Base-by-base conservation (phyloP, 2,888 invertebrate species). In the Labia minor region DNA sequence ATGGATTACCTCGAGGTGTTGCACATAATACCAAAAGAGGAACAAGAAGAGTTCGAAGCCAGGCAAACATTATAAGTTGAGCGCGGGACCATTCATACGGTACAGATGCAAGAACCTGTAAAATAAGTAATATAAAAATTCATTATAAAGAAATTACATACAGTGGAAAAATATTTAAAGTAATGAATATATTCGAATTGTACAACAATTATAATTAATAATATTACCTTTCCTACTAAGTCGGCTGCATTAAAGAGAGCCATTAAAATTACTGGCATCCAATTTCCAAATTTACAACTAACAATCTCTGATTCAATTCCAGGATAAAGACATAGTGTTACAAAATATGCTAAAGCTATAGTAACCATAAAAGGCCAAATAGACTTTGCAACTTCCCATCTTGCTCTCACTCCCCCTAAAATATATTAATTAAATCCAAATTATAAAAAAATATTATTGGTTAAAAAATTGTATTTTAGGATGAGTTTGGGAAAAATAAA, bases 241-340 rank as follows among this genome's bases (percentile, higher is more conserved):
- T 95, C 95, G 65, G 90, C 89, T 1, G 87, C 83, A 74, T 95
- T 95, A 76, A 95, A 95, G 10, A 89, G 83, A 1, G 92, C 87
- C 91, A 95, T 94, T 68, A 95, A 82, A 61, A 94, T 80, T 26
- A 95, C 91, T 0, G 95, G 94, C 90, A 94, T 92, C 94, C 95
- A 95, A 1, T 87, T 85, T 16, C 87, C 86, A 61, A 92, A 84
- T 20, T 83, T 83, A 74, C 93, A 94, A 68, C 92, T 92, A 14
- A 86, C 83, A 21, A 95, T 88, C 77, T 95, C 94, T 0, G 93
- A 91, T 67, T 92, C 87, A 65, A 95, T 91, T 65, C 95, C 95
- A 0, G 95, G 95, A 75, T 95, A 95, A 18, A 95, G 80, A 69
- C 90, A 90, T 1, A 95, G 82, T 0, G 95, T 95, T 0, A 93